phyloP scores from a whole-genome alignment of 2,797 vertebrate genomes.

The Brotula barbata region DNA sequence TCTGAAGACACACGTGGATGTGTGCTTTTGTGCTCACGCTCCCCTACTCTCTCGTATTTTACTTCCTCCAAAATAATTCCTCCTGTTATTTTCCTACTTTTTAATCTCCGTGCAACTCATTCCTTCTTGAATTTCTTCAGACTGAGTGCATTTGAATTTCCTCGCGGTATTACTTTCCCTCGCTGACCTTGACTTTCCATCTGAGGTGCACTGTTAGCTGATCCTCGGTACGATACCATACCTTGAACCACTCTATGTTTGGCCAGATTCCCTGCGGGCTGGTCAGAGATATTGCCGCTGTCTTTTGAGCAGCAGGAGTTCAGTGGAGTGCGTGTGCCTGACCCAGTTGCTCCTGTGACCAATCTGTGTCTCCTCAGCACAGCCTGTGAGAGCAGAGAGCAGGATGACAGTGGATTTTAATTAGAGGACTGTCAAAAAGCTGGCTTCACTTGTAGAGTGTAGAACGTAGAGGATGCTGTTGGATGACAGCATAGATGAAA shows the following conservation, averaged over 20 bases:
- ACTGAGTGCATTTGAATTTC: slow-evolving; percentile 52
- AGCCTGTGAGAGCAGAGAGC: slow-evolving; percentile 31
- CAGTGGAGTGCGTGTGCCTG: slow-evolving; percentile 18
- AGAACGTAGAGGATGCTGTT: slow-evolving; percentile 22
- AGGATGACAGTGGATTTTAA: slow-evolving; percentile 53
- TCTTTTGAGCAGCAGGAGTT: slow-evolving; percentile 36
- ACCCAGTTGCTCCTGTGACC: slow-evolving; percentile 32
- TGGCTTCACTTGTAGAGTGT: slow-evolving; percentile 38
- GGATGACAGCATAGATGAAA: slow-evolving; percentile 33
- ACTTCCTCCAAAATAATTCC: slow-evolving; percentile 28
- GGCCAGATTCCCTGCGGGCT: slow-evolving; percentile 54
- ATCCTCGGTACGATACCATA: slow-evolving; percentile 52
- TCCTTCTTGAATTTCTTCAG: slow-evolving; percentile 37
- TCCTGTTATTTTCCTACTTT: slow-evolving; percentile 39
- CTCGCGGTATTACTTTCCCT: slow-evolving; percentile 58
- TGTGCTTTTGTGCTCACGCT: too few species aligned
- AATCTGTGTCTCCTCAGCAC: slow-evolving; percentile 24
- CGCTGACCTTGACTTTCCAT: slow-evolving; percentile 69
- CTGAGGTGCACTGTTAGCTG: slow-evolving; percentile 56
- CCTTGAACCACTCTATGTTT: slow-evolving; percentile 54
- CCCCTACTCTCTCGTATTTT: slow-evolving; percentile 12
- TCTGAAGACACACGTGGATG: slow-evolving; percentile 56
- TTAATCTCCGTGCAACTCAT: slow-evolving; percentile 43
- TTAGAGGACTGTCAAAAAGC: slow-evolving; percentile 49
- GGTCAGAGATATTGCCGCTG: slow-evolving; percentile 40